These are phyloP conservation scores for Coremacera marginata DNA, from an alignment of 2,888 invertebrate genomes.

Conservation along the genomic window DNA sequence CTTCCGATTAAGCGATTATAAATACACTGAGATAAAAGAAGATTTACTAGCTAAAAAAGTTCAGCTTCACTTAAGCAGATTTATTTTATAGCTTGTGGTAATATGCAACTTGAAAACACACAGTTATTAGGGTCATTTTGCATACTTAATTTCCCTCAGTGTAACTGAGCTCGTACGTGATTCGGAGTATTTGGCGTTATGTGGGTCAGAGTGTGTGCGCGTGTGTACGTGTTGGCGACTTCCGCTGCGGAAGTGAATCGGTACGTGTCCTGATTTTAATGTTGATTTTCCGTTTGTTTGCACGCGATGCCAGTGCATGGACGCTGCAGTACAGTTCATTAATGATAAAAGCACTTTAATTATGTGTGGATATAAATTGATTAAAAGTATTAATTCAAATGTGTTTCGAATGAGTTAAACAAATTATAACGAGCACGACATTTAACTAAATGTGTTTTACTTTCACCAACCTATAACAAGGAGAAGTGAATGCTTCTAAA, in stretches of 20 bases:
- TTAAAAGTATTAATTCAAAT: constrained; percentile 45
- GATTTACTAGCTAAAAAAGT: neutral
- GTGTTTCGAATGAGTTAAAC: constrained; percentile 15
- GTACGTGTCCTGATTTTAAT: constrained; percentile 36
- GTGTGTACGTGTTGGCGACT: constrained; percentile 11
- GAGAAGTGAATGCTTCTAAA: too few species aligned
- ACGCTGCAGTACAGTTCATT: constrained; percentile 36
- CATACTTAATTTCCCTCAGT: neutral
- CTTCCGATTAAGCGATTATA: constrained; percentile 43
- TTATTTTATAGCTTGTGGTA: neutral
- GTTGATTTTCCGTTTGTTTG: constrained; percentile 33
- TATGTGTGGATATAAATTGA: constrained; percentile 48
- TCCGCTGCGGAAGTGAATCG: constrained; percentile 31
- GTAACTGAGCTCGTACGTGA: neutral
- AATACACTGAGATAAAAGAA: neutral
- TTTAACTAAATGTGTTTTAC: neutral
- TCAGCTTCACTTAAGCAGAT: neutral
- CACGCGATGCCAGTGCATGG: constrained; percentile 9
- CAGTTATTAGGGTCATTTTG: neutral
- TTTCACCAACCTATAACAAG: too few species aligned
- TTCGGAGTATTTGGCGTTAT: neutral
- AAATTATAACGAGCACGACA: neutral
- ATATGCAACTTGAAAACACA: neutral
- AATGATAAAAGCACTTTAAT: constrained; percentile 45
- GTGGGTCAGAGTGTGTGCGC: constrained; percentile 22